Evolutionary conservation across 2,113 vertebrate genomes (phyloP), one percentile per base, ranked within the genome.

Genomic region (Calyptomena viridis): DNA sequence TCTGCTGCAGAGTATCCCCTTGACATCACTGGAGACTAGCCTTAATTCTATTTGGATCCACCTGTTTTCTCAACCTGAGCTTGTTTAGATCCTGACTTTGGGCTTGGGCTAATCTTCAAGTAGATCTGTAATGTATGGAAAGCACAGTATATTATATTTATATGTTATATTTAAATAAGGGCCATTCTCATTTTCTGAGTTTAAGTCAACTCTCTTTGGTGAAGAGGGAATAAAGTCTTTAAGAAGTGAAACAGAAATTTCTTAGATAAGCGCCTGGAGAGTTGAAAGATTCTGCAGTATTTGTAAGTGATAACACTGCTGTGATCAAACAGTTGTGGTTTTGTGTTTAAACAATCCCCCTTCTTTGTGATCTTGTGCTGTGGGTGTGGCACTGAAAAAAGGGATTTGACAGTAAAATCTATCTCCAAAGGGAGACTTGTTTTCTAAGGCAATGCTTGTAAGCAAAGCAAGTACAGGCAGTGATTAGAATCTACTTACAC

Each of bases 311-410:
- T 95, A 97, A 83, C 49, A 50, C 62, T 84, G 52, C 69, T 91
- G 81, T 95, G 96, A 96, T 94, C 94, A 96, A 94, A 95, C 94
- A 89, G 91, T 81, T 96, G 90, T 94, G 87, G 90, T 66, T 96
- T 95, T 81, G 79, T 94, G 74, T 91, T 91, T 60, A 89, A 96
- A 75, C 77, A 89, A 83, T 89, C 58, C 58, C 60, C 33, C 81
- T 94, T 84, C 95, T 95, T 97, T 97, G 96, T 95, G 91, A 87
- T 95, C 87, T 82, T 95, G 86, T 95, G 72, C 18, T 11, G 67
- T 93, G 82, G 94, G 91, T 93, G 97, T 92, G 92, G 84, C 67
- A 89, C 19, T 96, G 93, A 95, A 97, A 96, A 95, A 94, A 92
- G 30, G 78, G 95, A 96, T 97, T 97, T 96, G 93, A 68, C 11